A percentile compares a stretch with the other conserved stretches of the same genome.
phyloP scores from a whole-genome alignment of 1,140 invertebrate species.

The Penaeus japonicus region DNA sequence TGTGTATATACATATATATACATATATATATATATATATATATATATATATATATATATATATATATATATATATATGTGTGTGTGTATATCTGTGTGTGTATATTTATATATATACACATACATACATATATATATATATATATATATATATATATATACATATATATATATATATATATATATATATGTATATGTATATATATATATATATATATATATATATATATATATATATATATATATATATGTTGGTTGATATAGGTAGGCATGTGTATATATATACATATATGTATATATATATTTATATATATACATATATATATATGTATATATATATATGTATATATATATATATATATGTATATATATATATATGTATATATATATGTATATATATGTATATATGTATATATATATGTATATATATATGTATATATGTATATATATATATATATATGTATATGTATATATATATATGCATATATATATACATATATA shows the following conservation, averaged over 20 bases:
- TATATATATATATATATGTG: background rate
- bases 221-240: conserved; percentile 10
- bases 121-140: background rate
- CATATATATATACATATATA: background rate
- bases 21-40: background rate
- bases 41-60: background rate
- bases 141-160: conserved; percentile 8
- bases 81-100: background rate
- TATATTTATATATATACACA: background rate
- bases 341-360: conserved; percentile 32
- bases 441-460: background rate
- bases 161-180: conserved; percentile 15
- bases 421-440: background rate
- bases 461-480: background rate
- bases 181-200: conserved; percentile 20
- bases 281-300: conserved; percentile 17
- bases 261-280: no score
- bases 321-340: conserved; percentile 32
- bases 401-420: background rate
- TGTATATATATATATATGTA: conserved; percentile 27
- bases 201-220: conserved; percentile 21
- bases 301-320: conserved; percentile 21
- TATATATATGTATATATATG: background rate
- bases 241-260: no score
- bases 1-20: background rate